These are phyloP conservation scores for Desmophyllum pertusum DNA, from an alignment of 92 coral and sea anemone species.

Conservation along the genomic window DNA sequence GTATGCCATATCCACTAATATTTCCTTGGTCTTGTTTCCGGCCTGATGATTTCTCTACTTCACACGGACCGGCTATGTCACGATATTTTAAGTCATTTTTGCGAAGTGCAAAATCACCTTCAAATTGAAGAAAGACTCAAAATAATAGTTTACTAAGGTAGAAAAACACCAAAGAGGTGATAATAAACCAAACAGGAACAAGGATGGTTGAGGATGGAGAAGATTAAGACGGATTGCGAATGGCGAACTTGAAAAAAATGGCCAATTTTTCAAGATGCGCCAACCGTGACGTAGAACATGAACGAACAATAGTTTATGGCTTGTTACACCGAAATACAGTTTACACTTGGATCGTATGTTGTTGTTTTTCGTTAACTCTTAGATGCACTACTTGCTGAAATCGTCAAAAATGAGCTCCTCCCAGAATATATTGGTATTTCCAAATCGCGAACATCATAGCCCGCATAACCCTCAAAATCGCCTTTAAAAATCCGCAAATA, in stretches of 20 bases:
- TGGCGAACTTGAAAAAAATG: too few species aligned
- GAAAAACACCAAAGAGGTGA: too few species aligned
- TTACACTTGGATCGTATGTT: neutral
- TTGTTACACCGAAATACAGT: neutral
- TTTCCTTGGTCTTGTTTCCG: neutral
- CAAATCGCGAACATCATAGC: neutral
- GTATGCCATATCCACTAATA: neutral
- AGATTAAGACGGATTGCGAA: too few species aligned
- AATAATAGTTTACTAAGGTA: too few species aligned
- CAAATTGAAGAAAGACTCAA: too few species aligned
- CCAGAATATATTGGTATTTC: neutral
- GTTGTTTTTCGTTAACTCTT: neutral
- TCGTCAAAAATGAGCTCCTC: neutral
- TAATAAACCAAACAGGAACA: too few species aligned
- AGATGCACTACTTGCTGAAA: neutral
- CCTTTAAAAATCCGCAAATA: neutral
- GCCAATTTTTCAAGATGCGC: too few species aligned
- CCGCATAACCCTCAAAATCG: neutral
- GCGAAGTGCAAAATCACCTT: too few species aligned
- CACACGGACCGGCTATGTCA: neutral
- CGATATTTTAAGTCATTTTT: too few species aligned
- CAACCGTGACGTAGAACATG: too few species aligned
- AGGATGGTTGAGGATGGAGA: too few species aligned
- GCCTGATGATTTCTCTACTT: neutral
- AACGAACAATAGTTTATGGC: neutral